Evolutionary conservation across 2,113 vertebrate species (phyloP), one percentile per base, ranked within the genome.

Genomic region (Mustela lutreola): DNA sequence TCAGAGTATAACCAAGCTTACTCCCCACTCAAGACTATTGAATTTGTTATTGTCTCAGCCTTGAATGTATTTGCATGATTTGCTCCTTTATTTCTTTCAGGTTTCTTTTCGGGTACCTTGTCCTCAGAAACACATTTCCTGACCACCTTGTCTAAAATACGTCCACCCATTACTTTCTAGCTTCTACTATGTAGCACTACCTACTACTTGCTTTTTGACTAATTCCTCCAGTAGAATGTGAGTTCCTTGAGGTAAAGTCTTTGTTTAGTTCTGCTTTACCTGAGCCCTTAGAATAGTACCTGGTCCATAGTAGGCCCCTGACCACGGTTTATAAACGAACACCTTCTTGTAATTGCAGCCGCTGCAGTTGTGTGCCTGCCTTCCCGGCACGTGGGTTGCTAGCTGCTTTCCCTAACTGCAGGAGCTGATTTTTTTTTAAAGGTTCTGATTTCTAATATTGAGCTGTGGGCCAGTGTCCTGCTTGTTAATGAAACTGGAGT

Each of bases 391-490:
- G 18, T 80, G 48, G 31, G 67, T 91, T 96, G 75, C 88, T 58
- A 94, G 80, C 78, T 98, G 84, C 87, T 97, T 95, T 96, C 75
- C 62, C 80, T 95, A 89, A 95, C 76, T 83, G 73, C 76, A 96
- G 78, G 58, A 85, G 94, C 63, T 2, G 14, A 58, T 62, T 91
- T 96, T 82, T 84, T 88, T 88, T 53, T 18, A 39, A 71, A 92
- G 71, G 86, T 91, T 97, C 95, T 89, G 93, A 76, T 96, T 97
- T 95, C 83, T 98, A 75, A 87, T 98, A 97, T 97, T 97, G 98
- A 98, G 45, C 95, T 93, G 71, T 88, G 97, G 94, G 94, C 92
- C 95, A 96, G 83, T 90, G 73, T 97, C 95, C 92, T 97, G 89
- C 70, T 95, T 94, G 92, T 71, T 97, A 97, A 97, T 98, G 96